Evolutionary conservation across 2,888 invertebrate genomes (phyloP).

Genomic region (Philopedon plagiatum): DNA sequence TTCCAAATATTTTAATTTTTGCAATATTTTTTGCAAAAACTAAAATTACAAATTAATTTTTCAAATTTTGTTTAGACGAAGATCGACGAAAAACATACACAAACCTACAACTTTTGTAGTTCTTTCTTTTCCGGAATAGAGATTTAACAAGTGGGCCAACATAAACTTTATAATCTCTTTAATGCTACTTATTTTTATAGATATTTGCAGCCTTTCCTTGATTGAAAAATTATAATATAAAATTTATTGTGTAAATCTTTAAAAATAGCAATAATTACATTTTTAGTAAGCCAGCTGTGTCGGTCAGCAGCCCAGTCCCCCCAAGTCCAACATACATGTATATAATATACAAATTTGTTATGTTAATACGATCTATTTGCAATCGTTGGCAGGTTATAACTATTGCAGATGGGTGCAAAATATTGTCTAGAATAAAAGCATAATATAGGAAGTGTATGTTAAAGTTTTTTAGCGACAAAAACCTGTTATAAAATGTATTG

Average conservation of each 20-base stretch:
- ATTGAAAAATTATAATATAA: not conserved
- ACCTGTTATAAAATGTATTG: constrained; percentile 21
- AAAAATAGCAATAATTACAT: constrained; percentile 15
- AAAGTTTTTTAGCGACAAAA: constrained; percentile 16
- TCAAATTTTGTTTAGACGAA: too few relatives aligned
- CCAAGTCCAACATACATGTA: not conserved
- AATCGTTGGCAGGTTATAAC: not conserved
- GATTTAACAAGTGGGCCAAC: too few relatives aligned
- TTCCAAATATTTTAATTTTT: too few relatives aligned
- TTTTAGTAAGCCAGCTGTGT: constrained; percentile 6
- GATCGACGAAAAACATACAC: too few relatives aligned
- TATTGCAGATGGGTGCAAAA: not conserved
- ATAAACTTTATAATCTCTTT: too few relatives aligned
- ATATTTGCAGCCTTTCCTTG: too few relatives aligned
- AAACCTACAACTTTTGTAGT: too few relatives aligned
- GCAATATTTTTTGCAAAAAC: too few relatives aligned
- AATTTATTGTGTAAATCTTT: not conserved
- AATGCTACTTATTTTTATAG: too few relatives aligned
- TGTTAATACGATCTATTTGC: constrained; percentile 8
- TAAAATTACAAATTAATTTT: too few relatives aligned
- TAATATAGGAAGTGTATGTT: constrained; percentile 14
- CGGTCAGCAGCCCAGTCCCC: constrained; percentile 17
- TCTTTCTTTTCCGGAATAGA: too few relatives aligned
- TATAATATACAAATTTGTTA: constrained; percentile 14
- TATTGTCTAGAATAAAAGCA: constrained; percentile 12